These are phyloP conservation scores for Phorcus lineatus DNA, from an alignment of 2,888 invertebrate species.

Conservation along the genomic window DNA sequence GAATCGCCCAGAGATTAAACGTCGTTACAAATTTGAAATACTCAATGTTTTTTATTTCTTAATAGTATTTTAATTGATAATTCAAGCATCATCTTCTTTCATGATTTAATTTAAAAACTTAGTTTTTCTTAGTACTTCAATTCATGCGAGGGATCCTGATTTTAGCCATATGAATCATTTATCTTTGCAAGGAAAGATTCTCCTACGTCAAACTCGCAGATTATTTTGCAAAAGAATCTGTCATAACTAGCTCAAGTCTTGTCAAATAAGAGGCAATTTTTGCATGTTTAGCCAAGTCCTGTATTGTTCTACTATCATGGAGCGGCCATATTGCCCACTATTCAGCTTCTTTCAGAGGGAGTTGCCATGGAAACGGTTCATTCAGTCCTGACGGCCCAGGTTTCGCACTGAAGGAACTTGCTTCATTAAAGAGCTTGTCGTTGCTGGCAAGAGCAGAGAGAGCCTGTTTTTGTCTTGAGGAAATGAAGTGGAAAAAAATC, in stretches of 20 bases:
- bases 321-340: conserved; percentile 26
- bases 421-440: conserved; percentile 31
- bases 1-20: no score
- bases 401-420: conserved; percentile 16
- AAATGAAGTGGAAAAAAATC: conserved; percentile 23
- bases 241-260: conserved; percentile 11
- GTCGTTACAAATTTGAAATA: no score
- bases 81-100: no score
- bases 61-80: no score
- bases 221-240: conserved; percentile 18
- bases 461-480: conserved; percentile 20
- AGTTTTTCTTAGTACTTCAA: no score
- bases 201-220: background rate
- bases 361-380: conserved; percentile 27
- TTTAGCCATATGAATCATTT: no score
- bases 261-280: conserved; percentile 20
- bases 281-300: background rate
- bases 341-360: conserved; percentile 29
- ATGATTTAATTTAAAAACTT: no score
- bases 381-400: conserved; percentile 26
- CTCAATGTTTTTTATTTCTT: no score
- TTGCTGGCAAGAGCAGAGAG: conserved; percentile 7
- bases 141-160: no score
- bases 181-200: no score
- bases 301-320: conserved; percentile 21